Evolutionary conservation across 2,113 vertebrate genomes (phyloP).

Genomic region (Merops nubicus): DNA sequence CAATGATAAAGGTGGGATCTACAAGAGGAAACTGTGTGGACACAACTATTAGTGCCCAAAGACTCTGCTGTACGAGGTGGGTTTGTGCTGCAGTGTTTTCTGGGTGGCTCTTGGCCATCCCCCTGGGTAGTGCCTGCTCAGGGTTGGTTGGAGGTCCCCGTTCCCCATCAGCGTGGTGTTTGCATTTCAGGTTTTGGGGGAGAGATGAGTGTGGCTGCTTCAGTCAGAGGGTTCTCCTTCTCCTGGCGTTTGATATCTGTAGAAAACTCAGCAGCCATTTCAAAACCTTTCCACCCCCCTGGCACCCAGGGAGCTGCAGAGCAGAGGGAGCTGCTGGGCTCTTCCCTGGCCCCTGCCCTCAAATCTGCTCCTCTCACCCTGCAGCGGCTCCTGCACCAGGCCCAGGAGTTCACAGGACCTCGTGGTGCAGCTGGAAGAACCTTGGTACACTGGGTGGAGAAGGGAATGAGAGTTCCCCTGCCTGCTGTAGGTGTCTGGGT

Average conservation of each 20-base stretch:
- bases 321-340: not conserved
- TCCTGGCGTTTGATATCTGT: not conserved
- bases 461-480: not conserved
- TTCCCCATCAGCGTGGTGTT: no score
- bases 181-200: not conserved
- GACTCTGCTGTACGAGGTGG: fast-evolving
- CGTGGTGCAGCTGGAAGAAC: not conserved
- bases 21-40: fast-evolving
- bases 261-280: not conserved
- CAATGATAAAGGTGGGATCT: not conserved
- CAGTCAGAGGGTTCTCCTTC: not conserved
- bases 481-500: not conserved
- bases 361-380: not conserved
- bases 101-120: no score
- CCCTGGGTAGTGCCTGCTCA: no score
- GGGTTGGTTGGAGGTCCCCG: no score
- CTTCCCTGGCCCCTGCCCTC: fast-evolving
- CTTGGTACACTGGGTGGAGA: not conserved
- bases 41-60: fast-evolving
- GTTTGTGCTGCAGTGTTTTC: not conserved
- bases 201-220: not conserved
- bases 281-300: not conserved
- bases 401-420: not conserved
- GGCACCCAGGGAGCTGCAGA: not conserved
- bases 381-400: not conserved